Evolutionary conservation across 1,140 invertebrate species (phyloP).

Genomic region (Drosophila equinoxialis): DNA sequence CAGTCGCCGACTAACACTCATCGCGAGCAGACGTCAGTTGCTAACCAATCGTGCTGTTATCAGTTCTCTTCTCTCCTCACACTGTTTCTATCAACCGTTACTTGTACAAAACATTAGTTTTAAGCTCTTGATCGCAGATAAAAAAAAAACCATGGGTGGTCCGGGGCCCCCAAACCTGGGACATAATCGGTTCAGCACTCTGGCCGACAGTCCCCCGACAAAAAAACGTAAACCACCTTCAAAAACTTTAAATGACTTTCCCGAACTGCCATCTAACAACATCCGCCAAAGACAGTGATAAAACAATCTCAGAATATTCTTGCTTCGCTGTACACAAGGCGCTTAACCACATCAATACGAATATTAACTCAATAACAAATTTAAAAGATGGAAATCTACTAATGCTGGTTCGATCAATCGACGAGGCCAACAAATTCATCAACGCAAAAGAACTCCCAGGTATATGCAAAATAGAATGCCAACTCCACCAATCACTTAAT

Average conservation of each 20-base stretch:
- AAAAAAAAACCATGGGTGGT: background rate
- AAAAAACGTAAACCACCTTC: too few relatives aligned
- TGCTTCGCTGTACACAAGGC: slow-evolving; percentile 4
- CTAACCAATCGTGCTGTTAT: background rate
- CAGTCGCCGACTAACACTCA: slow-evolving; percentile 13
- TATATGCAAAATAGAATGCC: slow-evolving; percentile 4
- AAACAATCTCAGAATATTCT: background rate
- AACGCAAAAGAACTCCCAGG: slow-evolving; percentile 1
- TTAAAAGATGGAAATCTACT: slow-evolving; percentile 1
- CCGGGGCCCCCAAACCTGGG: background rate
- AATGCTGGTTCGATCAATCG: background rate
- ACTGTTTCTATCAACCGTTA: background rate
- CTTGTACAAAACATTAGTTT: slow-evolving; percentile 2
- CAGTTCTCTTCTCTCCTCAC: background rate
- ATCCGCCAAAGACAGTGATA: slow-evolving; percentile 3
- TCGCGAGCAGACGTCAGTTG: slow-evolving; percentile 6
- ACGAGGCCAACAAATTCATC: background rate
- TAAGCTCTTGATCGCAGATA: background rate
- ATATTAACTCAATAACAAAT: background rate
- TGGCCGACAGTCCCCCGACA: too few relatives aligned
- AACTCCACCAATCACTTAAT: slow-evolving; percentile 5
- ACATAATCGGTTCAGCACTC: background rate
- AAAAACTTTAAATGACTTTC: too few relatives aligned
- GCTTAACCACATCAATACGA: background rate
- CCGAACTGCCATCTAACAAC: background rate